Base-by-base conservation (phyloP, 1,140 invertebrate genomes). In the Anastatus disparis region DNA sequence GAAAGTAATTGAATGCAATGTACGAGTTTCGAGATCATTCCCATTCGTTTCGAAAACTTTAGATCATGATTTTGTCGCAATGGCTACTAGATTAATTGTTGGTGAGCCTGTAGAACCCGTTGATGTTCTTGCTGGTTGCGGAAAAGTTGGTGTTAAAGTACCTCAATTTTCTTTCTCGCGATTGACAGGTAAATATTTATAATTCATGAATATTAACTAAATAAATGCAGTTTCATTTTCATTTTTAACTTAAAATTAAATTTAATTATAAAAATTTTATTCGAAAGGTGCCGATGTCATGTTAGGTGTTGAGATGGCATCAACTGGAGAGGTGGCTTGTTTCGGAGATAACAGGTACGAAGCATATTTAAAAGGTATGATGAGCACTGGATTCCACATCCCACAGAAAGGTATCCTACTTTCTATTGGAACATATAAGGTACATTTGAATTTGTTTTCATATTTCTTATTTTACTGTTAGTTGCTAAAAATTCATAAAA, bases 41-140 rank as follows among this genome's bases (percentile, higher is more conserved):
- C 98, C 98, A 24, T 99, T 99, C 85, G 97, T 99, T 13, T 99
- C 97, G 0, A 99, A 99, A 87, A 98, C 97, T 0, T 87, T 99
- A 40, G 94, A 98, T 81, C 93, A 97, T 83, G 96, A 99, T 86
- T 99, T 99, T 85, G 95, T 99, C 13, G 97, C 96, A 17, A 94
- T 93, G 82, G 98, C 98, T 0, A 99, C 98, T 0, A 89, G 91
- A 79, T 92, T 97, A 7, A 98, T 99, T 35, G 89, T 98, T 71
- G 96, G 96, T 26, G 90, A 96, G 80, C 87, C 89, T 22, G 91
- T 96, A 3, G 93, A 96, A 71, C 92, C 96, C 1, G 90, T 96
- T 2, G 92, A 97, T 79, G 90, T 98, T 7, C 86, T 97, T 20
- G 82, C 88, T 66, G 95, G 95, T 0, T 93, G 91, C 75, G 94